Percentiles rank a stretch among this genome's conserved stretches.
These are phyloP conservation scores for Girardinichthys multiradiatus DNA, from an alignment of 2,113 vertebrate genomes.

Conservation along the genomic window DNA sequence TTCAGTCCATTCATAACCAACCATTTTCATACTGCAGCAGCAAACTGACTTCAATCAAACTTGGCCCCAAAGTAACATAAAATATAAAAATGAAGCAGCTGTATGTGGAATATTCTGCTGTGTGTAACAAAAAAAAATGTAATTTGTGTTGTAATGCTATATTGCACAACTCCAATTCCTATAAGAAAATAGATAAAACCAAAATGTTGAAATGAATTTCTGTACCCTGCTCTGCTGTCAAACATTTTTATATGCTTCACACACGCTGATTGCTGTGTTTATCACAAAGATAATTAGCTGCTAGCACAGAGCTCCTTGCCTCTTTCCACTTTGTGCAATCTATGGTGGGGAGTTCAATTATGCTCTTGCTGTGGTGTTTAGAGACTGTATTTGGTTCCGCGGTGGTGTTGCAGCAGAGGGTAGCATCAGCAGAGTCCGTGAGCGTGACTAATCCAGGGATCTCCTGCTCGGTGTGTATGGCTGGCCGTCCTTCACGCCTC, in stretches of 20 bases:
- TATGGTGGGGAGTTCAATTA: neutral
- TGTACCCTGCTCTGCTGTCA: neutral
- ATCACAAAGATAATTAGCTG: slow-evolving; percentile 20
- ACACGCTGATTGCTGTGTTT: slow-evolving; percentile 15
- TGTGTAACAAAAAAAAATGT: neutral
- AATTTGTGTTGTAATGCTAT: neutral
- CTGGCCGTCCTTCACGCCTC: slow-evolving; percentile 75
- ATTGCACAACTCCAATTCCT: too few species aligned
- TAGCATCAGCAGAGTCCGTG: slow-evolving; percentile 32
- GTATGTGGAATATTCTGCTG: neutral
- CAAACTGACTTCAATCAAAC: neutral
- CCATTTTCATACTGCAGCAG: neutral
- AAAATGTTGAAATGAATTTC: neutral
- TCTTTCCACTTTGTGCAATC: slow-evolving; percentile 9
- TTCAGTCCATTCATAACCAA: too few species aligned
- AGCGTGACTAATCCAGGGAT: slow-evolving; percentile 78
- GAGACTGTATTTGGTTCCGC: slow-evolving; percentile 53
- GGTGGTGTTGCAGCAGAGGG: slow-evolving; percentile 45
- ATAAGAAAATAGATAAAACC: neutral
- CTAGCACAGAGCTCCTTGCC: slow-evolving; percentile 22
- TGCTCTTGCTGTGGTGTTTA: slow-evolving; percentile 40
- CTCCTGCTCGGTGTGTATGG: slow-evolving; percentile 64
- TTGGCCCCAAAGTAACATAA: neutral
- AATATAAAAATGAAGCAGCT: neutral
- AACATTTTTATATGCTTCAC: neutral